Conservation (phyloP, 2,888 invertebrate species). For the Cremastinae sp. region DNA sequence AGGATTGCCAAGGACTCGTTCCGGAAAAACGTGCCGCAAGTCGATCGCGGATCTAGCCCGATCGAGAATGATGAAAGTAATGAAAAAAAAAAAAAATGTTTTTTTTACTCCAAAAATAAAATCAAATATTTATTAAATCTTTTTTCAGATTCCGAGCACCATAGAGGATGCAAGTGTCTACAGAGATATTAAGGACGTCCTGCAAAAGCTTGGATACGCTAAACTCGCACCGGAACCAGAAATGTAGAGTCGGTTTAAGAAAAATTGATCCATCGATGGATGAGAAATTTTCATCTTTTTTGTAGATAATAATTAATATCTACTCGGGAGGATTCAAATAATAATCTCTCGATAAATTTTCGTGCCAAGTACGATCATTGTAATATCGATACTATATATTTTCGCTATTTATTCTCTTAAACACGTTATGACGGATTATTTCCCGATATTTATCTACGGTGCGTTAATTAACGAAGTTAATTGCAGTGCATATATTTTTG, state of each 20-base stretch:
- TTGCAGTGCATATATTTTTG: no score
- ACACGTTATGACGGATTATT: no score
- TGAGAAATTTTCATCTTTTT: no score
- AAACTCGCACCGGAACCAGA: slow-evolving; percentile 86
- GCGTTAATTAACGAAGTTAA: no score
- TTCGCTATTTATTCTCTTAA: no score
- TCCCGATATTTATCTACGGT: no score
- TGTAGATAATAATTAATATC: no score
- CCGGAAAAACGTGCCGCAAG: slow-evolving; percentile 91
- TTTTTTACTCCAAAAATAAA: no score
- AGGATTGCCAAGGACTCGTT: slow-evolving; percentile 92
- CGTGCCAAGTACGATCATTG: no score
- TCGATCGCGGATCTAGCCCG: slow-evolving; percentile 92
- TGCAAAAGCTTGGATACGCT: slow-evolving; percentile 89
- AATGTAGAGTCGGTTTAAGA: slow-evolving; percentile 17
- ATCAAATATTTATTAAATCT: not conserved
- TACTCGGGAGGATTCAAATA: no score
- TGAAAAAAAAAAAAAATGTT: not conserved
- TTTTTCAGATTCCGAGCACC: slow-evolving; percentile 87
- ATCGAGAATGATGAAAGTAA: slow-evolving; percentile 89
- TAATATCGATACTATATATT: no score
- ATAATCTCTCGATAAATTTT: no score
- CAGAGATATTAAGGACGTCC: slow-evolving; percentile 87
- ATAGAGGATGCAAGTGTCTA: slow-evolving; percentile 94
- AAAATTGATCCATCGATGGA: not conserved